Conservation (phyloP, 2,888 invertebrate species). For the Phortica magna region DNA sequence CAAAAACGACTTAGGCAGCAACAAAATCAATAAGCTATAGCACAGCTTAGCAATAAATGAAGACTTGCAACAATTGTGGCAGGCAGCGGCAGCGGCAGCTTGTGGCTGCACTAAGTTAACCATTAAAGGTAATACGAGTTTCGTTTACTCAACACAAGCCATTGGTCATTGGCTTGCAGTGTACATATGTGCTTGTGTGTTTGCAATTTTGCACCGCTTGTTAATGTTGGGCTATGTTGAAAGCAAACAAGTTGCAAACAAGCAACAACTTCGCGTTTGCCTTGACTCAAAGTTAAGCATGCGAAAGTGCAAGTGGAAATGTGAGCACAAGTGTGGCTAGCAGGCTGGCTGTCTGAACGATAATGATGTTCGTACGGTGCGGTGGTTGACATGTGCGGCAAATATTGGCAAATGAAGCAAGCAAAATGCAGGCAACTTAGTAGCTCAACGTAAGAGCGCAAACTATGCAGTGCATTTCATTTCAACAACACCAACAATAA, state of each 20-base stretch:
- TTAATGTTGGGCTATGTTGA: not conserved
- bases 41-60: not conserved
- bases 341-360: not conserved
- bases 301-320: conserved; percentile 31
- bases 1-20: not conserved
- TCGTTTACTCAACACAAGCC: not conserved
- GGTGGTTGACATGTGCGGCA: too few species aligned
- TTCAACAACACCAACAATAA: not conserved
- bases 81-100: not conserved
- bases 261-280: conserved; percentile 13
- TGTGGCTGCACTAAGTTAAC: not conserved
- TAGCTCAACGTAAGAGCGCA: not conserved
- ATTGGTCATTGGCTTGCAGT: conserved; percentile 27
- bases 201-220: not conserved
- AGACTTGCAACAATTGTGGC: conserved; percentile 4
- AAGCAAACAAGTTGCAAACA: not conserved
- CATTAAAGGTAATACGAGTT: conserved; percentile 28
- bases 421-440: not conserved
- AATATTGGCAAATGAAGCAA: not conserved
- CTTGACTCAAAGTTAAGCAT: conserved; percentile 25
- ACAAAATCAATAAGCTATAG: not conserved
- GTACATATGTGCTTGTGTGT: not conserved
- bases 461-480: not conserved
- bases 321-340: not conserved
- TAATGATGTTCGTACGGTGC: too few species aligned